Evolutionary conservation across 2,113 vertebrate species (phyloP), one percentile per base, ranked within the genome.

Genomic region (Oxyura jamaicensis): DNA sequence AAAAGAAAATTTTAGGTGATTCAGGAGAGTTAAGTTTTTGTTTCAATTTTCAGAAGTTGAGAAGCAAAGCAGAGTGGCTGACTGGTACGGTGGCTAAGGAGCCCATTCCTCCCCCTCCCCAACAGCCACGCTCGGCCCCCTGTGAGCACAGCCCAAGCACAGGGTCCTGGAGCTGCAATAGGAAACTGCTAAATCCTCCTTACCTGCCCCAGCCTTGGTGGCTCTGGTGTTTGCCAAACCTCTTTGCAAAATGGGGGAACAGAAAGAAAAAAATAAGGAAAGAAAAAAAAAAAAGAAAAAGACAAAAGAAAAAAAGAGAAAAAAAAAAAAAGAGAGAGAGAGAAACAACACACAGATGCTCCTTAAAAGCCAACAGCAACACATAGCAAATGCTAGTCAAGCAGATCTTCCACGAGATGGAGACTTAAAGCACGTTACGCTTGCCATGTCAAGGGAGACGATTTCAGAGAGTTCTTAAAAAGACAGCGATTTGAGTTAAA

Each of bases 381-480:
- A 86, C 20, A 35, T 13, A 74, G n/a, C 82, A 88, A 56, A 41
- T 74, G 68, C 20, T 55, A 83, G 29, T 33, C 83, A 88, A 89
- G 84, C 80, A 60, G 84, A 80, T 95, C 85, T 77, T 94, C 96
- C 78, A 75, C 8, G 59, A 81, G 82, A 93, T 65, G 78, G 69
- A 91, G 91, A 88, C 76, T 90, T 91, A 90, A 88, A n/a, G 63
- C 80, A 87, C 3, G 0, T 91, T 88, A 94, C 0, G 2, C 72
- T 92, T 87, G 78, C 78, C 92, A 69, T 88, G 65, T 71, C 86
- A 96, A 86, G 81, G 74, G 52, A 96, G 69, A 71, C 20, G 33
- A 72, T 78, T 96, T 94, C 86, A 84, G 41, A 93, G 93, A 76
- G 92, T 92, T 85, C 91, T 96, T 94, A 91, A 95, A 95, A 97